Evolutionary conservation across 2,797 vertebrate genomes (phyloP), one percentile per base, ranked within the genome.

Genomic region (Cynodonichthys magdalenae): DNA sequence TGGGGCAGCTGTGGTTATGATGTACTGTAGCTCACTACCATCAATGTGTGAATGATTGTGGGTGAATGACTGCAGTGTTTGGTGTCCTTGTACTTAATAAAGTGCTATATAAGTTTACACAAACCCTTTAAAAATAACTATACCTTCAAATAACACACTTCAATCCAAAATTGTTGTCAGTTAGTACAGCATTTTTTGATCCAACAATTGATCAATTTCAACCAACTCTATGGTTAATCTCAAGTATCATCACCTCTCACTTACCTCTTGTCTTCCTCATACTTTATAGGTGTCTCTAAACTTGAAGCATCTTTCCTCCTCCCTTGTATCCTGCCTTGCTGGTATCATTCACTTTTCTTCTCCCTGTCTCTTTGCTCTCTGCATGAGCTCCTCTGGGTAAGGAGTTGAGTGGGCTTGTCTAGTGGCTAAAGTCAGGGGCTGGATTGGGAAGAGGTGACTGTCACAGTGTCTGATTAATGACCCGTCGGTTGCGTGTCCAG

Each of bases 401-500:
- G 81, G 86, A 73, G 71, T 66, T 69, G 60, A 75, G 88, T 89
- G 80, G 90, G 90, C 90, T 91, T 81, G 89, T 89, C 86, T 91
- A 64, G 81, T 74, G 80, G 82, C 81, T 89, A 85, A 87, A 88
- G 89, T 90, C 74, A 28, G 53, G 36, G 88, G 89, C 83, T 81
- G 86, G 84, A 89, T 90, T 82, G 94, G 85, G 82, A 92, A 95
- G 89, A 93, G 95, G 95, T 95, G 95, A 96, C 95, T 98, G 96
- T 99, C 98, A 98, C 93, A 20, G 82, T 79, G 90, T 94, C 96
- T 99, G 98, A 98, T 99, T 99, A 99, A 99, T 99, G 97, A 97
- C 96, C 96, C 95, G 93, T 91, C 94, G 94, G 95, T 96, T 96
- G 95, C 94, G 95, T 94, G 96, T 98, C 97, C 96, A 96, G 97